Conservation (phyloP, 2,888 invertebrate species). For the Raillietiella orientalis region DNA sequence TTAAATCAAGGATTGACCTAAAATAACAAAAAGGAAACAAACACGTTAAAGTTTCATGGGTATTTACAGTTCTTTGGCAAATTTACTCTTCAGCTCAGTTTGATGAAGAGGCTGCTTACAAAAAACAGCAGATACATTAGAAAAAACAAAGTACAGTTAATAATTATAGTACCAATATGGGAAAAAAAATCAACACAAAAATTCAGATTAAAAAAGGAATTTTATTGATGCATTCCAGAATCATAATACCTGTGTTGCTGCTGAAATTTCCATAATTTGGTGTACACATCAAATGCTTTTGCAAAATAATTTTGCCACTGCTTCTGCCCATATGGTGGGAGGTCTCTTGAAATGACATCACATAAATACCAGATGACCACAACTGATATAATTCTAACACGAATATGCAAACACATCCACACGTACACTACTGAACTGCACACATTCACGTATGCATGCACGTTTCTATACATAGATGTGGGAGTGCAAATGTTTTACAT, state of each 20-base stretch:
- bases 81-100: too few relatives aligned
- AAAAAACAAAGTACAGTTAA: background rate
- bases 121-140: slow-evolving; percentile 1
- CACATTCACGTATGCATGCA: slow-evolving; percentile 4
- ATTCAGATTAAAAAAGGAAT: too few relatives aligned
- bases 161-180: too few relatives aligned
- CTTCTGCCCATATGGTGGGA: slow-evolving; percentile 86
- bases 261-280: slow-evolving; percentile 91
- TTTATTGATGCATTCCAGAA: too few relatives aligned
- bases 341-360: slow-evolving; percentile 42
- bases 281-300: slow-evolving; percentile 84
- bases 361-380: too few relatives aligned
- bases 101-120: background rate
- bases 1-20: slow-evolving; percentile 46
- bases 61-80: too few relatives aligned
- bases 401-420: slow-evolving; percentile 2
- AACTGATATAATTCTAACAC: slow-evolving; percentile 5
- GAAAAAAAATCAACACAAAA: too few relatives aligned
- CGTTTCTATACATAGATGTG: slow-evolving; percentile 1
- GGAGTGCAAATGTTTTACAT: slow-evolving; percentile 2
- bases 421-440: too few relatives aligned
- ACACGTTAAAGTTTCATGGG: too few relatives aligned
- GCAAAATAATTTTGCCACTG: slow-evolving; percentile 96
- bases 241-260: slow-evolving; percentile 77
- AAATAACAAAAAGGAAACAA: slow-evolving; percentile 9